Conservation (phyloP, 2,797 vertebrate species). For the Myoxocephalus aenaeus region DNA sequence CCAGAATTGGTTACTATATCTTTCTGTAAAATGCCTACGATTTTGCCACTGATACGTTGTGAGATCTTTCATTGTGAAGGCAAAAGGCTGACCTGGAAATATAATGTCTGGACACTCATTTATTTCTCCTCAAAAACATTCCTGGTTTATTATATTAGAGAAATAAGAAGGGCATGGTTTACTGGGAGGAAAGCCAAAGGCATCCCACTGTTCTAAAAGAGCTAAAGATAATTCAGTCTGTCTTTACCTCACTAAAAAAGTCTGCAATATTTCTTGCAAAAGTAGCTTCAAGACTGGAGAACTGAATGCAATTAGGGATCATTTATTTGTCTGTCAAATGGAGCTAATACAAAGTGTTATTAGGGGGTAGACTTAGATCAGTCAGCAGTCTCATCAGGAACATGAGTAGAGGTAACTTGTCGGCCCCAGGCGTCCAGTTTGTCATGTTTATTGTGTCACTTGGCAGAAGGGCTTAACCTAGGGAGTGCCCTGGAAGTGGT, state of each 20-base stretch:
- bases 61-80: conserved; percentile 25
- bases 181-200: conserved; percentile 54
- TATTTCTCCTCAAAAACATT: conserved; percentile 34
- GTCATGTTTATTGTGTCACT: conserved; percentile 82
- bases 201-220: conserved; percentile 47
- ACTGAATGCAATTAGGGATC: conserved; percentile 32
- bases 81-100: conserved; percentile 34
- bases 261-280: conserved; percentile 33
- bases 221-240: conserved; percentile 55
- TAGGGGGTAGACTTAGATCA: conserved; percentile 60
- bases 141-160: conserved; percentile 37
- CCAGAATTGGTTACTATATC: conserved; percentile 15
- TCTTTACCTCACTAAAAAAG: conserved; percentile 55
- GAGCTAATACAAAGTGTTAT: conserved; percentile 59
- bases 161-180: conserved; percentile 51
- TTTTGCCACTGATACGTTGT: conserved; percentile 15
- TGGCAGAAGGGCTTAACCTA: conserved; percentile 82
- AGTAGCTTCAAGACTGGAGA: conserved; percentile 28
- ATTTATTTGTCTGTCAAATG: conserved; percentile 48
- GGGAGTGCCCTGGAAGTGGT: conserved; percentile 83
- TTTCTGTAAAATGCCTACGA: conserved; percentile 1
- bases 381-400: conserved; percentile 65
- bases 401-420: conserved; percentile 52
- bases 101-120: conserved; percentile 14
- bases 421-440: conserved; percentile 70